Conservation (phyloP, 2,888 invertebrate genomes). For the Pandemis corylana region DNA sequence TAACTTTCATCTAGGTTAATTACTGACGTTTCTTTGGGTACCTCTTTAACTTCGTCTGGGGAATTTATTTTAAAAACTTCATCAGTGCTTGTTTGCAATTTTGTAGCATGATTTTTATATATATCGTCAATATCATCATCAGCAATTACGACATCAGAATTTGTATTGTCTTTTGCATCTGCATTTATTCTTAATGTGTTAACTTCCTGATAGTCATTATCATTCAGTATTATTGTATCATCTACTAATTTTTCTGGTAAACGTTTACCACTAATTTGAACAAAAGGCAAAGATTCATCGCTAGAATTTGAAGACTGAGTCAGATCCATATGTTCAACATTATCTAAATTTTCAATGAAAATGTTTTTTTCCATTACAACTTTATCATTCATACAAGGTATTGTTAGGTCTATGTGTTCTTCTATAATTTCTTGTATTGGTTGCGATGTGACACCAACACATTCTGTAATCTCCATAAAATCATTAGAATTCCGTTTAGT, state of each 20-base stretch:
- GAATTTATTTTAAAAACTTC: constrained; percentile 5
- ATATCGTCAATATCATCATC: constrained; percentile 20
- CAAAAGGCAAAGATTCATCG: constrained; percentile 60
- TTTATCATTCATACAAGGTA: constrained; percentile 46
- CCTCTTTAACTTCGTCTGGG: constrained; percentile 5
- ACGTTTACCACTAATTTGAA: constrained; percentile 52
- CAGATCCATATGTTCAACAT: constrained; percentile 56
- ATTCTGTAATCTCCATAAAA: constrained; percentile 73
- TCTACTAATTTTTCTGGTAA: constrained; percentile 49
- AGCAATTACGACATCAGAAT: constrained; percentile 12
- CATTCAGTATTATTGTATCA: constrained; percentile 56
- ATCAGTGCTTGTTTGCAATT: neutral
- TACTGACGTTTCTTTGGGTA: constrained; percentile 14
- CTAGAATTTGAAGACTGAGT: constrained; percentile 66
- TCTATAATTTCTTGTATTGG: constrained; percentile 43
- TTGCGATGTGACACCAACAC: constrained; percentile 56
- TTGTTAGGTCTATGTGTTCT: constrained; percentile 58
- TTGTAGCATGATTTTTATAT: neutral
- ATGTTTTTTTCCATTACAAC: constrained; percentile 37
- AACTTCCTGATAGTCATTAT: constrained; percentile 37
- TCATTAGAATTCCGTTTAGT: constrained; percentile 64
- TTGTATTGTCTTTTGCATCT: constrained; percentile 47
- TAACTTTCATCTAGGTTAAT: constrained; percentile 31
- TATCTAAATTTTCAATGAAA: constrained; percentile 28
- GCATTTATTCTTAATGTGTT: constrained; percentile 45